Percentiles rank a stretch among this genome's conserved stretches.
Conservation (phyloP, 2,888 invertebrate species). For the Orthonevra nobilis region DNA sequence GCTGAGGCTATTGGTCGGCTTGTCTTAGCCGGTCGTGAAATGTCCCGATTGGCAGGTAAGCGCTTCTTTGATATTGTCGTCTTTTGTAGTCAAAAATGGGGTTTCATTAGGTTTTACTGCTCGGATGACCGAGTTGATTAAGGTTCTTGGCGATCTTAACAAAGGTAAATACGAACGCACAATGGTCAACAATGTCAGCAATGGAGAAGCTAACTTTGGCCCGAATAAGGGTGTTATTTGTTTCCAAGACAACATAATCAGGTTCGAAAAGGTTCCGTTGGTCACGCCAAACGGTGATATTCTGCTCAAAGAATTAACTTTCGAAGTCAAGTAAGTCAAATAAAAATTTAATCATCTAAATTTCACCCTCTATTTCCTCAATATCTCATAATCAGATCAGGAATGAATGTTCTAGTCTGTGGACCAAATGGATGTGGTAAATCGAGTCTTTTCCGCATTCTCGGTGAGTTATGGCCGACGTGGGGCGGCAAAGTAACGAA, state of each 20-base stretch:
- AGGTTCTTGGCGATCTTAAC: constrained; percentile 91
- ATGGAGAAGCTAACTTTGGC: constrained; percentile 79
- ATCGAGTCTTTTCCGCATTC: constrained; percentile 96
- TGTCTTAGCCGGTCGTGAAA: constrained; percentile 95
- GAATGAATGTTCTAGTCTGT: constrained; percentile 98
- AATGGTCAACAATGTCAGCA: constrained; percentile 81
- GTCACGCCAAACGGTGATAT: constrained; percentile 99
- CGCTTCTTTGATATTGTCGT: neutral
- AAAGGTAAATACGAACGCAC: constrained; percentile 86
- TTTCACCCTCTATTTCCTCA: neutral
- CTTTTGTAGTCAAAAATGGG: neutral
- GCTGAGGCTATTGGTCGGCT: constrained; percentile 98
- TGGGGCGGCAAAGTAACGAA: constrained; percentile 97
- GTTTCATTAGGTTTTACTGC: constrained; percentile 85
- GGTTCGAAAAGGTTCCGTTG: constrained; percentile 95
- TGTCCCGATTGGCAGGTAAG: constrained; percentile 93
- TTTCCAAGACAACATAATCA: constrained; percentile 92
- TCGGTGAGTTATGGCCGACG: constrained; percentile 98
- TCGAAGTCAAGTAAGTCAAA: constrained; percentile 89
- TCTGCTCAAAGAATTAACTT: constrained; percentile 91
- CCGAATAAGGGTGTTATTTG: constrained; percentile 91
- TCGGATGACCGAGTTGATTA: constrained; percentile 92
- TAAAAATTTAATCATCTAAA: neutral
- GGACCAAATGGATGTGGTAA: constrained; percentile 99
- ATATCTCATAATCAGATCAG: constrained; percentile 84